Evolutionary conservation across 2,113 vertebrate genomes (phyloP).

Genomic region (Ailuropoda melanoleuca): DNA sequence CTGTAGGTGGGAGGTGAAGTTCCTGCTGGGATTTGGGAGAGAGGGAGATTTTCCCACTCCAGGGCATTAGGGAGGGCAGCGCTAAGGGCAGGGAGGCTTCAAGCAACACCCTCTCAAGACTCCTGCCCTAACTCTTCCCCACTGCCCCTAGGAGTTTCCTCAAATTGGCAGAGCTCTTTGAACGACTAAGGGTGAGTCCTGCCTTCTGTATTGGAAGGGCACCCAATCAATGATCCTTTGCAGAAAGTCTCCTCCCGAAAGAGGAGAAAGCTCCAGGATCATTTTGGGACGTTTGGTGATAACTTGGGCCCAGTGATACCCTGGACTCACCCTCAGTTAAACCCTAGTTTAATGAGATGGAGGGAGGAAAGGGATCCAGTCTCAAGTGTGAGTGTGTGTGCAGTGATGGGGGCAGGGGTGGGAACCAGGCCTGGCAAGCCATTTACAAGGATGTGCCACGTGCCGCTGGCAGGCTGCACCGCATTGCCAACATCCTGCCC

Average conservation of each 20-base stretch:
- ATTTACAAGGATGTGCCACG: not conserved
- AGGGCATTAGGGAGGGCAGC: not conserved
- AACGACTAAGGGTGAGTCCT: conserved; percentile 56
- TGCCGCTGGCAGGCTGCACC: not conserved
- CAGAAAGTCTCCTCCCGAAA: not conserved
- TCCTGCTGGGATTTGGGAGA: not conserved
- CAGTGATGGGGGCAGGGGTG: not conserved
- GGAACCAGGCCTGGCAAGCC: not conserved
- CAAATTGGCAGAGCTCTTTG: conserved; percentile 74
- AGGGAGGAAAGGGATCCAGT: not conserved
- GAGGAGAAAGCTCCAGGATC: not conserved
- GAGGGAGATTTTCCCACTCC: not conserved
- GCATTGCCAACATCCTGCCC: not conserved
- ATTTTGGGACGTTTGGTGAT: not conserved
- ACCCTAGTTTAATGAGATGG: not conserved
- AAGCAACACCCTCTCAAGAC: not conserved
- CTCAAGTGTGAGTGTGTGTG: not conserved
- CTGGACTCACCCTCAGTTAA: not conserved
- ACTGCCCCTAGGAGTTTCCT: conserved; percentile 57
- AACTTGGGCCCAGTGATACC: not conserved
- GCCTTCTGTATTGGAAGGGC: not conserved
- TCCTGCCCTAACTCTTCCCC: not conserved
- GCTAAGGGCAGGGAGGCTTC: not conserved
- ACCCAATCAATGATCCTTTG: not conserved
- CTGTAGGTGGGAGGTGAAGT: not conserved